Evolutionary conservation across 1,140 invertebrate species (phyloP).

Genomic region (Drosophila auraria): DNA sequence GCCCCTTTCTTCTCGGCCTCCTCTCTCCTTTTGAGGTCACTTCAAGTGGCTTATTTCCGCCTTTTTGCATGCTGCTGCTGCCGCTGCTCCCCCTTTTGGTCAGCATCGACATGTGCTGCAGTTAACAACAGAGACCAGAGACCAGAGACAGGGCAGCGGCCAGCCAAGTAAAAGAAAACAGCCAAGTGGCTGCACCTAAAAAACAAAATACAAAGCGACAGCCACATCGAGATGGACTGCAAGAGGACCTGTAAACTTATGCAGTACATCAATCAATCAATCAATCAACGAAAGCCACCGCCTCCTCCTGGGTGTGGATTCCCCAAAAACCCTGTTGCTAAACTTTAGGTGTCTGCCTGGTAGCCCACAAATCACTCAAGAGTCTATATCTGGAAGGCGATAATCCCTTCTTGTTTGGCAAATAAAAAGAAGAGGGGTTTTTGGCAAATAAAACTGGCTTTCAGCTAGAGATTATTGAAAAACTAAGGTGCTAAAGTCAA

Average conservation of each 20-base stretch:
- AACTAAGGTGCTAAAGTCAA: too few species aligned
- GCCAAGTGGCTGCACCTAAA: slow-evolving; percentile 21
- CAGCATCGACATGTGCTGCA: slow-evolving; percentile 61
- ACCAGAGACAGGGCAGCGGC: slow-evolving; percentile 3
- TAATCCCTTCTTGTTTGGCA: slow-evolving; percentile 6
- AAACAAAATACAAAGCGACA: slow-evolving; percentile 2
- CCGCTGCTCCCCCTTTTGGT: slow-evolving; percentile 28
- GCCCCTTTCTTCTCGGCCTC: slow-evolving; percentile 10
- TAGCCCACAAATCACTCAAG: slow-evolving; percentile 23
- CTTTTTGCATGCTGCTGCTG: slow-evolving; percentile 63
- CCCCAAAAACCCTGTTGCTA: background rate
- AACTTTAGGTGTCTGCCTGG: slow-evolving; percentile 14
- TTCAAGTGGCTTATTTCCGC: slow-evolving; percentile 82
- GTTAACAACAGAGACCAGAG: slow-evolving; percentile 43
- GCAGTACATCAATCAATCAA: slow-evolving; percentile 32
- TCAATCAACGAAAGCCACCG: slow-evolving; percentile 15
- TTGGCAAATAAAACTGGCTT: too few species aligned
- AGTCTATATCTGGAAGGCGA: background rate
- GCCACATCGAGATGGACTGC: slow-evolving; percentile 11
- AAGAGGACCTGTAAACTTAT: slow-evolving; percentile 39
- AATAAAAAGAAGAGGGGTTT: background rate
- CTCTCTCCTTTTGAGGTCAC: slow-evolving; percentile 70
- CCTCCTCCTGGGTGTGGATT: background rate
- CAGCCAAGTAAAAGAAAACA: slow-evolving; percentile 29
- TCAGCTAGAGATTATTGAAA: too few species aligned